Conservation (phyloP, 1,140 invertebrate genomes). For the Ooceraea biroi region DNA sequence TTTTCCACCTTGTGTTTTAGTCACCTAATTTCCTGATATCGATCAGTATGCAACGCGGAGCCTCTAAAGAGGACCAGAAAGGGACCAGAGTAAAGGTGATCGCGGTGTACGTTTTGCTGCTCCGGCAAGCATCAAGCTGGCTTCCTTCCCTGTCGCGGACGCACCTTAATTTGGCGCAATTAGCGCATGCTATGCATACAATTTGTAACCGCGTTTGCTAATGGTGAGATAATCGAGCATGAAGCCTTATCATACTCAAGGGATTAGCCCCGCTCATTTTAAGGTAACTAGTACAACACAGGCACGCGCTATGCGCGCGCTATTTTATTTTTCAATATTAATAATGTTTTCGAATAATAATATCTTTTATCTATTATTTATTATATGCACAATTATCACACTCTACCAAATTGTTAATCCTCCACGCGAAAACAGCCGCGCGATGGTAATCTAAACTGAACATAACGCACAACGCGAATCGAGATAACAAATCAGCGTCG, state of each 20-base stretch:
- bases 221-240: constrained; percentile 57
- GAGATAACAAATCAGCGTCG: no score
- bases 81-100: constrained; percentile 27
- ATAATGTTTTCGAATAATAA: no score
- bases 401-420: no score
- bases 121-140: constrained; percentile 21
- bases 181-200: constrained; percentile 28
- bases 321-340: no score
- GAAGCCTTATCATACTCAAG: constrained; percentile 40
- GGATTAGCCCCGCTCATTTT: constrained; percentile 19
- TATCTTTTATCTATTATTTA: no score
- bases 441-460: no score
- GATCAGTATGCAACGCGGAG: background rate
- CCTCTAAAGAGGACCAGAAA: constrained; percentile 26
- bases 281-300: no score
- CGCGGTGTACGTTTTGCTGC: constrained; percentile 26
- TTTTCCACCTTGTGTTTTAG: constrained; percentile 20
- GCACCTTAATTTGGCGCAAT: constrained; percentile 48
- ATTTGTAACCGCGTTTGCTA: constrained; percentile 45
- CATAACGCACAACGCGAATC: no score
- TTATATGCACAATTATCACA: no score
- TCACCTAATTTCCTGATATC: constrained; percentile 47
- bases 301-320: no score
- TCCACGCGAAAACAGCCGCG: no score
- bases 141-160: constrained; percentile 48